Evolutionary conservation across 53 echinoderm and acorn worm genomes (phyloP).

Genomic region (Holothuria scabra): DNA sequence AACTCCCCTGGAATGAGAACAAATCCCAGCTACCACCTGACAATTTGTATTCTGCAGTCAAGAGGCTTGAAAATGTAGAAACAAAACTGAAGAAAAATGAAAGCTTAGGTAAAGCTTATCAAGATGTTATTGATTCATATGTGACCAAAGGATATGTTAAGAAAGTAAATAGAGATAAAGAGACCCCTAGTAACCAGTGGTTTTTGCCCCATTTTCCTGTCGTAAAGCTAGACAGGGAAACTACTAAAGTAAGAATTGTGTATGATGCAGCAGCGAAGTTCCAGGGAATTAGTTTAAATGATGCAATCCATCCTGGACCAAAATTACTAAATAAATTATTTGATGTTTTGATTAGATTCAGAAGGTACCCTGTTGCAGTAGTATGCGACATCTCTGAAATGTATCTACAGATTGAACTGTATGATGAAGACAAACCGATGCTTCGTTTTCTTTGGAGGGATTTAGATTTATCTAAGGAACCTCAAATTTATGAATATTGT

Average conservation of each 20-base stretch:
- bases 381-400: slow-evolving; percentile 41
- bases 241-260: slow-evolving; percentile 31
- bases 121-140: slow-evolving; percentile 8
- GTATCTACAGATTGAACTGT: slow-evolving; percentile 36
- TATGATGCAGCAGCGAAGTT: slow-evolving; percentile 44
- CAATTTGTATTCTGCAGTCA: not conserved
- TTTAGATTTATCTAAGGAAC: slow-evolving; percentile 9
- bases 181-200: slow-evolving; percentile 8
- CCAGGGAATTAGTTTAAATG: slow-evolving; percentile 34
- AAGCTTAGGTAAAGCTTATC: slow-evolving; percentile 13
- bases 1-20: slow-evolving; percentile 38
- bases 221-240: slow-evolving; percentile 11
- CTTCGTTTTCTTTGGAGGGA: slow-evolving; percentile 48
- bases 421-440: slow-evolving; percentile 22
- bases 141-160: slow-evolving; percentile 9
- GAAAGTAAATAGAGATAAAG: slow-evolving; percentile 11
- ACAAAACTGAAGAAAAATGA: slow-evolving; percentile 8
- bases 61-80: slow-evolving; percentile 38
- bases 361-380: slow-evolving; percentile 6
- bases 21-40: slow-evolving; percentile 3
- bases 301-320: slow-evolving; percentile 20
- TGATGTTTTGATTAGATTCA: slow-evolving; percentile 39
- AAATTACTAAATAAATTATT: slow-evolving; percentile 40
- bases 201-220: slow-evolving; percentile 50
- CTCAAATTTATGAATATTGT: slow-evolving; percentile 24